phyloP scores from a whole-genome alignment of 2,888 invertebrate species.

The Silvanus unidentatus region DNA sequence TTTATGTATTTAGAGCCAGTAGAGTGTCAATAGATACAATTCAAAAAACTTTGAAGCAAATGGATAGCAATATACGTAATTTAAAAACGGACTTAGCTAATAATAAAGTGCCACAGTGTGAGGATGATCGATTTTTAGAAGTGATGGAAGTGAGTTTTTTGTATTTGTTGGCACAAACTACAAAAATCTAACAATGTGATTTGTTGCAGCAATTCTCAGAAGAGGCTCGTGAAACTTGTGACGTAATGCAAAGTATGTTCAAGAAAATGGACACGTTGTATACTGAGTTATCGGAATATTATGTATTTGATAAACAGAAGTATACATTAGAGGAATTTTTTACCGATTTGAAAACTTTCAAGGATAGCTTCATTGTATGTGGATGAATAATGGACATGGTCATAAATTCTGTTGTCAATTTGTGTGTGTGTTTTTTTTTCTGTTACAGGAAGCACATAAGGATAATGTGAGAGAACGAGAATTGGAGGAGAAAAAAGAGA shows the following conservation, averaged over 20 bases:
- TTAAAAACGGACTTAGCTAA: constrained; percentile 87
- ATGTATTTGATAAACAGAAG: constrained; percentile 85
- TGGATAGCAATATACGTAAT: constrained; percentile 82
- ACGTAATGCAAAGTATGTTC: constrained; percentile 88
- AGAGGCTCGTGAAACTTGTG: constrained; percentile 80
- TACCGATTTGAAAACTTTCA: constrained; percentile 89
- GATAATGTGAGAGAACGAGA: constrained; percentile 80
- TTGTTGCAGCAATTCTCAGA: constrained; percentile 46
- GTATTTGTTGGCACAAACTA: background rate
- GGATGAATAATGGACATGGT: too few relatives aligned
- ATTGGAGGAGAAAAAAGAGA: constrained; percentile 74
- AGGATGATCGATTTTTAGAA: constrained; percentile 79
- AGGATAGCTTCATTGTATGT: constrained; percentile 79
- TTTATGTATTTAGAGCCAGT: constrained; percentile 77
- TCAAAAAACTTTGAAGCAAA: constrained; percentile 73
- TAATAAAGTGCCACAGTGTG: constrained; percentile 69
- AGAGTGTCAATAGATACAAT: constrained; percentile 77
- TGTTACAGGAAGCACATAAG: constrained; percentile 65
- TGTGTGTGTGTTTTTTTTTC: constrained; percentile 7
- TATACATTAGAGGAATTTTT: constrained; percentile 96
- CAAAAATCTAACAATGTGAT: background rate
- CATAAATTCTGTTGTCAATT: too few relatives aligned
- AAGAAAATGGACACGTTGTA: constrained; percentile 87
- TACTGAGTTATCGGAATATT: constrained; percentile 81
- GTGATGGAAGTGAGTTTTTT: constrained; percentile 76